These are phyloP conservation scores for Neolamprologus longior DNA, from an alignment of 2,113 vertebrate genomes.

Conservation along the genomic window DNA sequence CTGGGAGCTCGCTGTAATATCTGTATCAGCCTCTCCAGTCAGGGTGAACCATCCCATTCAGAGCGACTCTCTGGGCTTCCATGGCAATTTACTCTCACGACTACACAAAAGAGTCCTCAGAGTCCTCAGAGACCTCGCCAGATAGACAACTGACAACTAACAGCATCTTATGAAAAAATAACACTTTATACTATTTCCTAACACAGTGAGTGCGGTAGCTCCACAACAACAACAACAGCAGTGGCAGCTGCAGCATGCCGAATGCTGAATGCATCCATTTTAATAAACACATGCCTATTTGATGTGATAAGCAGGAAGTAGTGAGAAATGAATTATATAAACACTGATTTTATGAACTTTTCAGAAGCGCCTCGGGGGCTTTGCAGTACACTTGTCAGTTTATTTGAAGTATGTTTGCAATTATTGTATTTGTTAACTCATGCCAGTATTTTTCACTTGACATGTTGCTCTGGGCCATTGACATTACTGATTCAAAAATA, in stretches of 20 bases:
- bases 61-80: conserved; percentile 42
- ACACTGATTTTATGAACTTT: conserved; percentile 61
- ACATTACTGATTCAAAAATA: conserved; percentile 67
- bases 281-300: conserved; percentile 39
- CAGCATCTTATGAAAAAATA: conserved; percentile 19
- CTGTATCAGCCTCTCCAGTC: conserved; percentile 53
- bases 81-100: conserved; percentile 52
- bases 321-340: conserved; percentile 44
- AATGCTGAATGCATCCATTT: conserved; percentile 21
- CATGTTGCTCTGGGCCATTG: conserved; percentile 57
- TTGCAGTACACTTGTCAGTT: conserved; percentile 51
- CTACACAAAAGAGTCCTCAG: conserved; percentile 54
- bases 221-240: not conserved
- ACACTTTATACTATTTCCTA: conserved; percentile 8
- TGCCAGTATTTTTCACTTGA: conserved; percentile 53
- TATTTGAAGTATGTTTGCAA: conserved; percentile 68
- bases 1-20: conserved; percentile 48
- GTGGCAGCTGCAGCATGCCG: not conserved
- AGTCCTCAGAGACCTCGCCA: conserved; percentile 38
- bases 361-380: conserved; percentile 34
- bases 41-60: conserved; percentile 47
- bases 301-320: conserved; percentile 32
- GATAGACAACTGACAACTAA: conserved; percentile 50
- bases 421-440: conserved; percentile 67
- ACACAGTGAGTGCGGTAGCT: not conserved